Conservation (phyloP, 2,113 vertebrate species). For the Jaculus jaculus region DNA sequence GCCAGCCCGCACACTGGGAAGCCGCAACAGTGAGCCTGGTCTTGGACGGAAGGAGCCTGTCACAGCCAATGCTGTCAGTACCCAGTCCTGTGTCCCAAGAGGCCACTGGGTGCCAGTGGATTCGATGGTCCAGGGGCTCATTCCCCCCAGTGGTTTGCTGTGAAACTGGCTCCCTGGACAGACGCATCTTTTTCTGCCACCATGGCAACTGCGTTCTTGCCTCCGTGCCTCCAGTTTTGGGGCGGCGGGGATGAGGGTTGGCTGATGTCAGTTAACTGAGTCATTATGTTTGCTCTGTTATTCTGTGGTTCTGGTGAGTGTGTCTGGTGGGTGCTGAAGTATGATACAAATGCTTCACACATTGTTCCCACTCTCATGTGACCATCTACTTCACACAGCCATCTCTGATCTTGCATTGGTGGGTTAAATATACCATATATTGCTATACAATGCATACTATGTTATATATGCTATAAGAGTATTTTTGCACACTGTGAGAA, state of each 20-base stretch:
- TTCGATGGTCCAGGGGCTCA: neutral
- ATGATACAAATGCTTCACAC: neutral
- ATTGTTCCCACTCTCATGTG: neutral
- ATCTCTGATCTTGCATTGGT: neutral
- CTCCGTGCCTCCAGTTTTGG: neutral
- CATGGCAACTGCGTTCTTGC: neutral
- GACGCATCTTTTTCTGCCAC: neutral
- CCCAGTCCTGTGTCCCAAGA: neutral
- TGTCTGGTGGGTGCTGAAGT: slow-evolving; percentile 6
- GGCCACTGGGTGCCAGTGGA: neutral
- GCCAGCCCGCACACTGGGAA: neutral
- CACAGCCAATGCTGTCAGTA: rapidly evolving
- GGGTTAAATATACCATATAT: neutral
- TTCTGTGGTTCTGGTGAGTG: neutral
- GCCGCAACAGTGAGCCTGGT: neutral
- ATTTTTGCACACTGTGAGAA: neutral
- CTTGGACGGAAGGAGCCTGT: neutral
- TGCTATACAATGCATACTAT: neutral
- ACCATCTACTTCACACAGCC: neutral
- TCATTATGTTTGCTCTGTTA: slow-evolving; percentile 5
- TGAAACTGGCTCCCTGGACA: neutral
- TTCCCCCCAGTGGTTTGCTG: neutral
- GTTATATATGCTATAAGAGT: neutral
- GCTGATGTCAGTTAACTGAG: neutral
- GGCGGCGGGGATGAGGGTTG: neutral